Percentiles rank a stretch among this genome's conserved stretches.
Evolutionary conservation across 2,113 vertebrate species (phyloP).

Genomic region (Campylomormyrus tamandua): DNA sequence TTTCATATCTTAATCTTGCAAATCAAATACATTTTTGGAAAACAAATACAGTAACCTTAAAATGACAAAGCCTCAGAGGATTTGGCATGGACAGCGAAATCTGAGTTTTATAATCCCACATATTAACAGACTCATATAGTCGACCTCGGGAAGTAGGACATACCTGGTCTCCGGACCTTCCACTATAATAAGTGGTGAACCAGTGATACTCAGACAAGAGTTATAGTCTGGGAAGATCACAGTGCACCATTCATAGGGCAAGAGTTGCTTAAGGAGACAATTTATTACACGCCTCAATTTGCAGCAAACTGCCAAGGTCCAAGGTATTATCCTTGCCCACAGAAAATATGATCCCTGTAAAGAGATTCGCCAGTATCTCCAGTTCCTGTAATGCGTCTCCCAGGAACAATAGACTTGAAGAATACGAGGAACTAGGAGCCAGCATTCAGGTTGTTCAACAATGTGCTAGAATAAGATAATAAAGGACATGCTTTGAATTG

Average conservation of each 20-base stretch:
- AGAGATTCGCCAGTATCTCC: not conserved
- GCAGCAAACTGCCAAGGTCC: not conserved
- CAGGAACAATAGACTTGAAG: not conserved
- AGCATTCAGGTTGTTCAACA: not conserved
- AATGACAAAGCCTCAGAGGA: not conserved
- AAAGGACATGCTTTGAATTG: not conserved
- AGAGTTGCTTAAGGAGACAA: not conserved
- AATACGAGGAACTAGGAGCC: not conserved
- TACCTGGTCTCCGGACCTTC: not conserved
- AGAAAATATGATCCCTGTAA: conserved; percentile 15
- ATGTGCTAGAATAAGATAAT: not conserved
- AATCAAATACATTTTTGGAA: not conserved
- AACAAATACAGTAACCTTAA: not conserved
- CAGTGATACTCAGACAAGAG: not conserved
- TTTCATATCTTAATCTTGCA: not conserved
- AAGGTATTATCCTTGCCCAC: conserved; percentile 10
- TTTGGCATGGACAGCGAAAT: not conserved
- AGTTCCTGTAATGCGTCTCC: not conserved
- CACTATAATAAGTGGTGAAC: not conserved
- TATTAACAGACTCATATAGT: not conserved
- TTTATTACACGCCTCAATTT: conserved; percentile 14
- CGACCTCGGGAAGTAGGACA: not conserved
- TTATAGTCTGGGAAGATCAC: conserved; percentile 14
- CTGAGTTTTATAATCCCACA: not conserved
- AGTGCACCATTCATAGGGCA: conserved; percentile 1